phyloP scores from a whole-genome alignment of 2,113 vertebrate genomes.

The Sitta europaea region DNA sequence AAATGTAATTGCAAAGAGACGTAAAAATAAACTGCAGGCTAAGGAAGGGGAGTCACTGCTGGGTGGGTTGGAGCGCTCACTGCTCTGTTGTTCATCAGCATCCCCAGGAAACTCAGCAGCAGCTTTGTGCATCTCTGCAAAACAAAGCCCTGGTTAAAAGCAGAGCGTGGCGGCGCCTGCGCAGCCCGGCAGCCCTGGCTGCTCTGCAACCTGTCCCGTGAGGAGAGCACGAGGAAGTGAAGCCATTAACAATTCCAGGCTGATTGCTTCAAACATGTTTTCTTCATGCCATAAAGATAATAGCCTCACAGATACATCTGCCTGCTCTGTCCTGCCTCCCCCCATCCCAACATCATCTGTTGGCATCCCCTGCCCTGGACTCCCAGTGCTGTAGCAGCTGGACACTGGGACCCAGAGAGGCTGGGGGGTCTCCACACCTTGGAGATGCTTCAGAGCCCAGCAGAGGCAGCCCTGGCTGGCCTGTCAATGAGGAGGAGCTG shows the following conservation, averaged over 20 bases:
- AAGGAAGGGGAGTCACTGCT: not conserved
- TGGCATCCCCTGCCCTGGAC: not conserved
- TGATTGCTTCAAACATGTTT: conserved; percentile 89
- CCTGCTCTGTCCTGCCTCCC: conserved; percentile 28
- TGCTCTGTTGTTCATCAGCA: conserved; percentile 53
- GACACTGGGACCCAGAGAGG: not conserved
- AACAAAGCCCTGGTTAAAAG: conserved; percentile 73
- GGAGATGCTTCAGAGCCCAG: not conserved
- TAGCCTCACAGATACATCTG: conserved; percentile 71
- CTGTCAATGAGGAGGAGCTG: not conserved
- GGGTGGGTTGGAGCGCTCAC: not conserved
- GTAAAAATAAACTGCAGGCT: not conserved
- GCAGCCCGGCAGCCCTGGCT: conserved; percentile 52
- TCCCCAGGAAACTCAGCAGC: not conserved
- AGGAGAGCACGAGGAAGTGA: conserved; percentile 81
- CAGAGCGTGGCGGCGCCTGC: conserved; percentile 56
- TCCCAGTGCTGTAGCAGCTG: not conserved
- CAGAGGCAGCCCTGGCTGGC: not conserved
- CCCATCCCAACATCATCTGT: not conserved
- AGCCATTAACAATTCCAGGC: conserved; percentile 92
- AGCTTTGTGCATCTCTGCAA: conserved; percentile 66
- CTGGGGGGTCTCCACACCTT: not conserved
- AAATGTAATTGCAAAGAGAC: not conserved
- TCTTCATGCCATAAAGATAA: conserved; percentile 84
- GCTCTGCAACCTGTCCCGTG: conserved; percentile 78